Evolutionary conservation across 2,797 vertebrate species (phyloP).

Genomic region (Periophthalmus magnuspinnatus): DNA sequence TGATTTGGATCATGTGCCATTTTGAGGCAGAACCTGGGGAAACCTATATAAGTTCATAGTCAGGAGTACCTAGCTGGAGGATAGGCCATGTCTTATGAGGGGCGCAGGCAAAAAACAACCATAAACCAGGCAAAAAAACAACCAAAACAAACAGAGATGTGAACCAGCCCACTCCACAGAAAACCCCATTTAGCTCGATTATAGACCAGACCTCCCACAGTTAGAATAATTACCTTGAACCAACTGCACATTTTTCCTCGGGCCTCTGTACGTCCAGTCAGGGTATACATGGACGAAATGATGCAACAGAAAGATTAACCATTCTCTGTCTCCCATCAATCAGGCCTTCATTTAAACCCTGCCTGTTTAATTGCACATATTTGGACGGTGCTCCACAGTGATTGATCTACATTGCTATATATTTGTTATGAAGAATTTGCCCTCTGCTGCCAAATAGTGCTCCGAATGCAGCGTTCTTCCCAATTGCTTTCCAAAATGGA

Average conservation of each 20-base stretch:
- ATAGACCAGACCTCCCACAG: not conserved
- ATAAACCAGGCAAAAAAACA: not conserved
- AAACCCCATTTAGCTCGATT: not conserved
- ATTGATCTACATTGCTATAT: constrained; percentile 30
- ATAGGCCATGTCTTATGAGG: no score
- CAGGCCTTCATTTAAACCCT: constrained; percentile 24
- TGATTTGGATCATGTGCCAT: no score
- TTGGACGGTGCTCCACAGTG: constrained; percentile 30
- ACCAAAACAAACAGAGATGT: not conserved
- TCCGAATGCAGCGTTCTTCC: constrained; percentile 18
- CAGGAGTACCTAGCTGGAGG: no score
- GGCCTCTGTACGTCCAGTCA: constrained; percentile 10
- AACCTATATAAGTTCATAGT: no score
- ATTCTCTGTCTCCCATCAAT: constrained; percentile 8
- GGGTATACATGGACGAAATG: not conserved
- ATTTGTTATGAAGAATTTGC: constrained; percentile 35
- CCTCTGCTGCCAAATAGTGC: constrained; percentile 32
- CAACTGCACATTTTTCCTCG: not conserved
- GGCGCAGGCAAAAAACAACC: no score
- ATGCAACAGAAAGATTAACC: not conserved
- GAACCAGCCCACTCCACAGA: not conserved
- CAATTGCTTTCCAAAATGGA: constrained; percentile 39
- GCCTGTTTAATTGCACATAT: constrained; percentile 26
- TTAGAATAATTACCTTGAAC: not conserved
- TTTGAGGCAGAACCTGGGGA: no score